Conservation (phyloP, 2,888 invertebrate species). For the Tipula vernalis region DNA sequence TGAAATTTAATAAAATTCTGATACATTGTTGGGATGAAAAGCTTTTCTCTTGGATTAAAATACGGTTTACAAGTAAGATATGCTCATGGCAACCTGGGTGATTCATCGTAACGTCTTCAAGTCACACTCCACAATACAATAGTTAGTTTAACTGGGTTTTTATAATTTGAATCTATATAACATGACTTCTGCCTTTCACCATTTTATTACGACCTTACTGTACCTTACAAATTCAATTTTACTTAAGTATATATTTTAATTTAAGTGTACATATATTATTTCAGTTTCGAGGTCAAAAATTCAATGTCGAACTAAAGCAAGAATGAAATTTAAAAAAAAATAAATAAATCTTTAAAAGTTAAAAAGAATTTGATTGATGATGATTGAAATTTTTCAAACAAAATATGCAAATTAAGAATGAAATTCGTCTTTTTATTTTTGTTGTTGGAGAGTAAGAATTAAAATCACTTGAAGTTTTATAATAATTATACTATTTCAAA, state of each 20-base stretch:
- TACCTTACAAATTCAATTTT: background rate
- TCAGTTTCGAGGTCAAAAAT: background rate
- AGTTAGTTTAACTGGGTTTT: too few species aligned
- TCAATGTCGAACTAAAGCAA: background rate
- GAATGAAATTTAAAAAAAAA: background rate
- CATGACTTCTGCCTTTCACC: background rate
- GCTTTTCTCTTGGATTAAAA: too few species aligned
- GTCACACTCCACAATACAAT: too few species aligned
- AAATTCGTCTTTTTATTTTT: background rate
- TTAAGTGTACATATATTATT: background rate
- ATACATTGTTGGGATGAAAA: too few species aligned
- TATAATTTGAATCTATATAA: too few species aligned
- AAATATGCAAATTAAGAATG: background rate
- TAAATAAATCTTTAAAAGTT: background rate
- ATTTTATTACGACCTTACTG: background rate
- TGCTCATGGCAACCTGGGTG: too few species aligned
- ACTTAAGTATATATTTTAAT: background rate
- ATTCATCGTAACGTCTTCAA: too few species aligned
- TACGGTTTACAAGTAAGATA: too few species aligned
- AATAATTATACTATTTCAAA: background rate
- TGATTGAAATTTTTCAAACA: background rate
- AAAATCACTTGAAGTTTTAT: background rate
- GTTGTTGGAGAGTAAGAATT: background rate
- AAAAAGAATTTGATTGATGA: background rate
- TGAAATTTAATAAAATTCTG: too few species aligned